Conservation (phyloP, 2,888 invertebrate species). For the Rambutsinella grinnellia region DNA sequence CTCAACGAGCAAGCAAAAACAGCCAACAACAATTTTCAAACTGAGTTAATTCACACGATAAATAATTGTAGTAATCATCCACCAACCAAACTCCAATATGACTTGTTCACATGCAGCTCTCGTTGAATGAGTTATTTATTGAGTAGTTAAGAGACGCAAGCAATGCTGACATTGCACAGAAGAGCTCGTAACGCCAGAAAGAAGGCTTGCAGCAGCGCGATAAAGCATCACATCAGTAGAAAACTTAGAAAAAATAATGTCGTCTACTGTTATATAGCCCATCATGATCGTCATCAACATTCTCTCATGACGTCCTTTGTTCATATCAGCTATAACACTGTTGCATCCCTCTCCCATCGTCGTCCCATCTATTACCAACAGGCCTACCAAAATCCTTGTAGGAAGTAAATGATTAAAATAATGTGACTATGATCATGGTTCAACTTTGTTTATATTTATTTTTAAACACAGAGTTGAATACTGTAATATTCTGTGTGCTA, state of each 20-base stretch:
- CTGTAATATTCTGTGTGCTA: too few relatives aligned
- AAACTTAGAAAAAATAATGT: background rate
- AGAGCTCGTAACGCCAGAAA: too few relatives aligned
- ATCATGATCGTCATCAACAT: background rate
- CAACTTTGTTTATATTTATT: background rate
- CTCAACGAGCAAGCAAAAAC: background rate
- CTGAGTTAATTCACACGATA: background rate
- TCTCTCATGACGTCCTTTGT: background rate
- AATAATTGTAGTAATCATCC: background rate
- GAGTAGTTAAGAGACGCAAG: background rate
- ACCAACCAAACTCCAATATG: too few relatives aligned
- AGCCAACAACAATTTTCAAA: background rate
- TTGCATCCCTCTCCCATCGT: background rate
- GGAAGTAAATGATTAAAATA: conserved; percentile 34
- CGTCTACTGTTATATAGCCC: background rate
- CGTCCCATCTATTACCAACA: too few relatives aligned
- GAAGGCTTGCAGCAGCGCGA: background rate
- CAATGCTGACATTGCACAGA: background rate
- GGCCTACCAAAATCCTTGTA: conserved; percentile 10
- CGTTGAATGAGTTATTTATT: background rate
- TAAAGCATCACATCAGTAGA: background rate
- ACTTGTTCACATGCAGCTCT: background rate
- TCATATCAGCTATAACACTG: background rate
- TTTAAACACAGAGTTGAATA: background rate
- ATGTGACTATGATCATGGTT: conserved; percentile 10